Conservation (phyloP, 2,113 vertebrate genomes). For the Amia ocellicauda region DNA sequence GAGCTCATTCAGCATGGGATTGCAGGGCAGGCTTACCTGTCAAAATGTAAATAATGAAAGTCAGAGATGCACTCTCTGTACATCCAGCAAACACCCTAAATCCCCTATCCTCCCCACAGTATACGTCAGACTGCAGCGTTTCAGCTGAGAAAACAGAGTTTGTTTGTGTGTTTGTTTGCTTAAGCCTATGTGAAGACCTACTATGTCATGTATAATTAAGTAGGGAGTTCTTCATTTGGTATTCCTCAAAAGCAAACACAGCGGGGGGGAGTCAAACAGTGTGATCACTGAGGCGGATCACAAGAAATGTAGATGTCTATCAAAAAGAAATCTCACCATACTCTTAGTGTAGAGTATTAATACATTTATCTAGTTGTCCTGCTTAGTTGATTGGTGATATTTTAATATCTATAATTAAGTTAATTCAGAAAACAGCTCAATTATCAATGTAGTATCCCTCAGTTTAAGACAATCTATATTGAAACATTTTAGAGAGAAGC, state of each 20-base stretch:
- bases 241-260: neutral
- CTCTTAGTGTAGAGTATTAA: too few species aligned
- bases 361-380: too few species aligned
- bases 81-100: conserved; percentile 8
- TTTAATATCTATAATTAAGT: too few species aligned
- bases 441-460: too few species aligned
- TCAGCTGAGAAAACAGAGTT: conserved; percentile 21
- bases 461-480: too few species aligned
- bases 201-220: conserved; percentile 23
- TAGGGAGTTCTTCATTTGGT: neutral
- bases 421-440: too few species aligned
- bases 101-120: conserved; percentile 3
- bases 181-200: neutral
- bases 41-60: neutral
- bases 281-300: neutral
- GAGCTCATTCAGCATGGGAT: neutral
- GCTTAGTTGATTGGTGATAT: too few species aligned
- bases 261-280: too few species aligned
- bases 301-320: neutral
- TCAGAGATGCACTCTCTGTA: neutral
- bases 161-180: conserved; percentile 22
- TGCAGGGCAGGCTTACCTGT: neutral
- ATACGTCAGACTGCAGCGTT: conserved; percentile 3
- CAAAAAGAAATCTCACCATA: too few species aligned
- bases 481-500: too few species aligned